Base-by-base conservation (phyloP, 1,140 invertebrate species). In the Solen grandis region DNA sequence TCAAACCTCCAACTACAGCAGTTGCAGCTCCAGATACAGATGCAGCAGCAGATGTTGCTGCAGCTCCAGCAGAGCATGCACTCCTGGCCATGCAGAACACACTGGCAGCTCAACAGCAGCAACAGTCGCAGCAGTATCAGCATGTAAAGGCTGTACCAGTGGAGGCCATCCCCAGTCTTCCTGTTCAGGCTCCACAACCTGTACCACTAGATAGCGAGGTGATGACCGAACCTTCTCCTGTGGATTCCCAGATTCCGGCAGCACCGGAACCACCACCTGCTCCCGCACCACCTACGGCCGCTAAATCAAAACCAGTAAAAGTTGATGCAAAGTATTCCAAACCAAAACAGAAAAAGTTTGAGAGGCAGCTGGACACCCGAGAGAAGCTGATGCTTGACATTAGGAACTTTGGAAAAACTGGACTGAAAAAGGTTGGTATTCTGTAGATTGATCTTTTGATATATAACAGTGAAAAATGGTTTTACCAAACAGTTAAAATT, bases 351-450 rank as follows among this genome's bases (percentile, higher is more conserved):
- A 88, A 87, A 70, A 65, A 77, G 72, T 88, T 89, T 70, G 88
- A 90, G 81, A 84, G 59, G 55, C 78, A 87, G 62, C 75, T 92
- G 41, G 95, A 96, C 88, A 93, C 94, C 0, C 93, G 95, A 52
- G 94, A 95, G 75, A 93, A 94, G 83, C 90, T 96, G 8, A 89
- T 96, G 84, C 93, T 94, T n/a, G 95, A 95, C 10, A 96, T 96
- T 80, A 91, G 95, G 81, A 94, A 93, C 85, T 96, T 96, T 85
- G 94, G 94, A 14, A 93, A 92, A 57, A 92, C 92, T 62, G 93
- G 93, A 33, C 89, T 95, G 31, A 93, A 92, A 83, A 93, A 93
- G 87, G 93, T 94, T 84, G 93, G 92, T 84, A 69, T 66, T 41
- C 19, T 8, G 38, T 19, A 69, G 2, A 55, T 29, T 52, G 25